Conservation (phyloP, 2,113 vertebrate genomes). For the Balaenoptera acutorostrata region DNA sequence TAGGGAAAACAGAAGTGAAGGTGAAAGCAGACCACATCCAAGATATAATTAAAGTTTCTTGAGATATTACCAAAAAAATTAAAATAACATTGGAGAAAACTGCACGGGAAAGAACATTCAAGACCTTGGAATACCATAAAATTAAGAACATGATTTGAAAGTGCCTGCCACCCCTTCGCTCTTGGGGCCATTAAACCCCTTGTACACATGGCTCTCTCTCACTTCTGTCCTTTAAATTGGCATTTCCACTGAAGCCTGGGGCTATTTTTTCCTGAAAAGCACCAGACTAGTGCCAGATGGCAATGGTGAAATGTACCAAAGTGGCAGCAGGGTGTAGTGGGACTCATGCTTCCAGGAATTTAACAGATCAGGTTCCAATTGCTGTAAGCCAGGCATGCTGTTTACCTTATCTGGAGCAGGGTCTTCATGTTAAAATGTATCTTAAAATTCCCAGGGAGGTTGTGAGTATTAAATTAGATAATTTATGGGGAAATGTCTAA, state of each 20-base stretch:
- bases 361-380: neutral
- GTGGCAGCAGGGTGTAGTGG: neutral
- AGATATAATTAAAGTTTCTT: neutral
- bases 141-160: neutral
- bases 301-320: neutral
- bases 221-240: neutral
- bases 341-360: constrained; percentile 32
- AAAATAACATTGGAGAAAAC: neutral
- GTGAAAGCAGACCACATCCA: neutral
- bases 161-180: neutral
- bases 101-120: neutral
- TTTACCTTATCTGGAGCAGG: neutral
- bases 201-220: neutral
- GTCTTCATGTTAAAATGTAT: neutral
- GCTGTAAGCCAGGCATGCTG: neutral
- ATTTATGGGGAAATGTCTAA: neutral
- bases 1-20: neutral
- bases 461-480: neutral
- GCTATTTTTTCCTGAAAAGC: constrained; percentile 62
- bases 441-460: neutral
- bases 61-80: neutral
- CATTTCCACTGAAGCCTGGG: neutral
- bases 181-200: neutral
- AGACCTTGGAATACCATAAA: neutral
- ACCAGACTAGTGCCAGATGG: constrained; percentile 42